A percentile compares a stretch with the other conserved stretches of the same genome.
These are phyloP conservation scores for Tenebrio molitor DNA, from an alignment of 1,140 invertebrate species.

Conservation along the genomic window DNA sequence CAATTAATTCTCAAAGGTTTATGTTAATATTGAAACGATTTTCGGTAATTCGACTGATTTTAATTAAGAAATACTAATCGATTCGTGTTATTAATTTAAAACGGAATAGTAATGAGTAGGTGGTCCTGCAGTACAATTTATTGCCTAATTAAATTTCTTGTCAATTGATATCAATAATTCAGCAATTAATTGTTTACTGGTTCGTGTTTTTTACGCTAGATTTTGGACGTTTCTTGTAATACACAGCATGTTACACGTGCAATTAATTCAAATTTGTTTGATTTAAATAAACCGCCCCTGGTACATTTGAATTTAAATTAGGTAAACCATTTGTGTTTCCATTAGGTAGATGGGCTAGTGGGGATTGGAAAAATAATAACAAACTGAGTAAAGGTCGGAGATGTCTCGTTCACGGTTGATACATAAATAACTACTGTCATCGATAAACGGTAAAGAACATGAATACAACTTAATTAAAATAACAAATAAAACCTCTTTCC, in stretches of 20 bases:
- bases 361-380: not conserved
- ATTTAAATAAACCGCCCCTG: conserved; percentile 7
- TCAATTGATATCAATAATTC: conserved; percentile 1
- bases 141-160: conserved; percentile 12
- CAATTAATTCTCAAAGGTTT: too few relatives aligned
- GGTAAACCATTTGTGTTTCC: too few relatives aligned
- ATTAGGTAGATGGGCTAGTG: not conserved
- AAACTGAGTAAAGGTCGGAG: too few relatives aligned
- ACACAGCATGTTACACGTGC: not conserved
- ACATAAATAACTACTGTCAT: too few relatives aligned
- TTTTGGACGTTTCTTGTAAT: not conserved
- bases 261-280: conserved; percentile 22
- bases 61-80: conserved; percentile 25
- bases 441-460: too few relatives aligned
- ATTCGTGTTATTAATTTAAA: conserved; percentile 21
- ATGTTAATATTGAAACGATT: too few relatives aligned
- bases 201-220: conserved; percentile 10
- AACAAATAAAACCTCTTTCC: too few relatives aligned
- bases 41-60: not conserved
- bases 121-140: conserved; percentile 19
- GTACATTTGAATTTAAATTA: too few relatives aligned
- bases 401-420: too few relatives aligned
- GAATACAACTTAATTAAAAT: too few relatives aligned
- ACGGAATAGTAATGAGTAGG: conserved; percentile 25
- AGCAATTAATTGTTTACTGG: conserved; percentile 21